Conservation (phyloP, 2,797 vertebrate genomes). For the Capromys pilorides region DNA sequence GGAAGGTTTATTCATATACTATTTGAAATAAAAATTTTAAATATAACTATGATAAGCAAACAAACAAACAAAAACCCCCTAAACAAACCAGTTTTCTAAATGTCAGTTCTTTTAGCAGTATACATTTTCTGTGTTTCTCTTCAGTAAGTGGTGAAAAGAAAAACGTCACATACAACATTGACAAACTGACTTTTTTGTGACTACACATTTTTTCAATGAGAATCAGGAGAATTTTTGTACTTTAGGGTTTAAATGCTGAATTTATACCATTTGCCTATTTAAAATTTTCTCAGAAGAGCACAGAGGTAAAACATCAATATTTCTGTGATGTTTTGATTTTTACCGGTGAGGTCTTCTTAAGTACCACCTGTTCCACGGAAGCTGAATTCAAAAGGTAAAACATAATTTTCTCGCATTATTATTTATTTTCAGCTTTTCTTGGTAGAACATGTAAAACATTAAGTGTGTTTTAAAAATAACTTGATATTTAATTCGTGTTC, state of each 20-base stretch:
- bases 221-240: conserved; percentile 67
- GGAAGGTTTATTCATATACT: conserved; percentile 44
- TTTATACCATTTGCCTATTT: conserved; percentile 68
- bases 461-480: conserved; percentile 53
- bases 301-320: conserved; percentile 67
- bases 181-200: conserved; percentile 75
- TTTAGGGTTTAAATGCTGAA: conserved; percentile 64
- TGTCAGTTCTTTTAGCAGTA: conserved; percentile 48
- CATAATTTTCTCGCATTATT: conserved; percentile 62
- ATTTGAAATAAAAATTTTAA: conserved; percentile 68
- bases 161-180: conserved; percentile 62
- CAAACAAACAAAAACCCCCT: conserved; percentile 6
- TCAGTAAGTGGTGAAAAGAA: conserved; percentile 66
- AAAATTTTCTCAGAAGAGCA: conserved; percentile 66
- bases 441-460: conserved; percentile 60
- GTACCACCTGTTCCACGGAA: conserved; percentile 64
- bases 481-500: neutral
- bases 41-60: conserved; percentile 45
- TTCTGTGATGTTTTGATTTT: conserved; percentile 74
- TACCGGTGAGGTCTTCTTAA: conserved; percentile 63
- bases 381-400: conserved; percentile 69
- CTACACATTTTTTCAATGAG: conserved; percentile 63
- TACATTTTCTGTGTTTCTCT: conserved; percentile 51
- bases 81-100: conserved; percentile 33
- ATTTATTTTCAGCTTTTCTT: conserved; percentile 64